Conservation (phyloP, 1,140 invertebrate species). For the Contarinia nasturtii region DNA sequence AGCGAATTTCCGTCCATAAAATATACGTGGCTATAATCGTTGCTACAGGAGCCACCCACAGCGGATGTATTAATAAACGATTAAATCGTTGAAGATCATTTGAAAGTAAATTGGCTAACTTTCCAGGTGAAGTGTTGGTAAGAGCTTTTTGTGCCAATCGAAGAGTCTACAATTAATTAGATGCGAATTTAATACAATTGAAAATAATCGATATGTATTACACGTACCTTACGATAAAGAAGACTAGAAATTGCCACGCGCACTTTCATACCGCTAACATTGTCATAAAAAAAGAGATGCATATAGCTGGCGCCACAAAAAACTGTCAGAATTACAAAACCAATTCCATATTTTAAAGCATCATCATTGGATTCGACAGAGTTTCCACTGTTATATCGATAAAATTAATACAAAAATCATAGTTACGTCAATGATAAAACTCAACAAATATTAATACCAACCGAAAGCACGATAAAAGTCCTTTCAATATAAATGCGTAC, state of each 20-base stretch:
- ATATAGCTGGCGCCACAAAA: conserved; percentile 29
- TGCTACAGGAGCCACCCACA: conserved; percentile 45
- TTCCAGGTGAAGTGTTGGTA: conserved; percentile 52
- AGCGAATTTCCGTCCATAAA: conserved; percentile 40
- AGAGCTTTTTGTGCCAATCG: conserved; percentile 38
- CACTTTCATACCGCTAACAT: conserved; percentile 36
- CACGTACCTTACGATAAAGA: conserved; percentile 39
- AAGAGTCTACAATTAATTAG: conserved; percentile 25
- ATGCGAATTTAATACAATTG: no score
- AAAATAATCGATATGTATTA: conserved; percentile 47
- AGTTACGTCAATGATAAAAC: not conserved
- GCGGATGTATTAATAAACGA: conserved; percentile 33
- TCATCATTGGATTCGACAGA: conserved; percentile 5
- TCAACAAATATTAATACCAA: not conserved
- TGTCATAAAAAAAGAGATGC: conserved; percentile 33
- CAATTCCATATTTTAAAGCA: conserved; percentile 30
- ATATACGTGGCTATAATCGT: conserved; percentile 39
- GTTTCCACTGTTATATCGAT: not conserved
- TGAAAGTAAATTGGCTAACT: conserved; percentile 65
- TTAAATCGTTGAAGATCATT: conserved; percentile 55
- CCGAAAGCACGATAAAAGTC: not conserved
- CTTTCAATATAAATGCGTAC: not conserved
- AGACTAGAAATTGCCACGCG: conserved; percentile 37
- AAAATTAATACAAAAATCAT: not conserved
- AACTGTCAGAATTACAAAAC: conserved; percentile 27